Evolutionary conservation across 1,140 invertebrate genomes (phyloP).

Genomic region (Hyles vespertilio): DNA sequence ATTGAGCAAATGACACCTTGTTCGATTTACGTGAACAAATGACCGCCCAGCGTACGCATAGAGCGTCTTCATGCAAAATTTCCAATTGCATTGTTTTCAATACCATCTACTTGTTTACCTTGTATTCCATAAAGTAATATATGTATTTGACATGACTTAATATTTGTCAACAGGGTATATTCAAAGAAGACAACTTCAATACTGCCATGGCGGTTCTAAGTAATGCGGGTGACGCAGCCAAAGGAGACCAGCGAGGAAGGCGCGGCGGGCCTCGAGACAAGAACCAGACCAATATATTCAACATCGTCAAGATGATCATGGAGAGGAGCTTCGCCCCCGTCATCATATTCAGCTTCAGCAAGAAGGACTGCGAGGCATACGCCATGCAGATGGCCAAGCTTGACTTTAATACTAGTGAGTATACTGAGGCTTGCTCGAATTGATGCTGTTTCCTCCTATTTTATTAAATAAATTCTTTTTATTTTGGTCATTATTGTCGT

Average conservation of each 20-base stretch:
- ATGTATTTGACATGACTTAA: too few relatives aligned
- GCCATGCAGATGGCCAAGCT: constrained; percentile 97
- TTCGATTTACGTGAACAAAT: too few relatives aligned
- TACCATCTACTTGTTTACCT: neutral
- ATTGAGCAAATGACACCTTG: too few relatives aligned
- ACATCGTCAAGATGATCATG: constrained; percentile 99
- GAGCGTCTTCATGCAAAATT: too few relatives aligned
- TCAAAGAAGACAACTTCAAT: constrained; percentile 98
- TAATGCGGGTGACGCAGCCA: constrained; percentile 83
- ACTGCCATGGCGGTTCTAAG: constrained; percentile 94
- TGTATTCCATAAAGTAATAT: constrained; percentile 5
- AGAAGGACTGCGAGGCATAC: constrained; percentile 98
- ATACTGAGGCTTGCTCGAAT: neutral
- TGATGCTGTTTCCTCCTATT: too few relatives aligned
- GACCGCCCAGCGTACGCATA: too few relatives aligned
- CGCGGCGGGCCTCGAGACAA: constrained; percentile 81
- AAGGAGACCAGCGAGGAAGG: constrained; percentile 85
- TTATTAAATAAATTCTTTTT: too few relatives aligned
- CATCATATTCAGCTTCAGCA: constrained; percentile 99
- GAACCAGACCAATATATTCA: constrained; percentile 92
- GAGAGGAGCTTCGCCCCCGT: constrained; percentile 98
- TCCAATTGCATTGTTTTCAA: neutral
- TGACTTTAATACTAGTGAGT: constrained; percentile 93
- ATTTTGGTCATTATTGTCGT: too few relatives aligned
- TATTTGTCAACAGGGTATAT: constrained; percentile 86